Evolutionary conservation across 2,888 invertebrate species (phyloP), one percentile per base, ranked within the genome.

Genomic region (Orthosia incerta): DNA sequence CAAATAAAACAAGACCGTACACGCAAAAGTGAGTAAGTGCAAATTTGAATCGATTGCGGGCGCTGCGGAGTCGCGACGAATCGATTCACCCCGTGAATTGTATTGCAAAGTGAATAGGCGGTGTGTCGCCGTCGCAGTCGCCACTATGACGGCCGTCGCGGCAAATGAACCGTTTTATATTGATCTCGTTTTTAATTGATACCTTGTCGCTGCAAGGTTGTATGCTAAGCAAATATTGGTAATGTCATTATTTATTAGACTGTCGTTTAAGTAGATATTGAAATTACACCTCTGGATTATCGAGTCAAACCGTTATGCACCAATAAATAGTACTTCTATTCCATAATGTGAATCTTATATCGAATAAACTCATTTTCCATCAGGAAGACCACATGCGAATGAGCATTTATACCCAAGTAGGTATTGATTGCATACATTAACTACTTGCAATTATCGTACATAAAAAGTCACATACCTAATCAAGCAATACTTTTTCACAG

Each of bases 161-260:
- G 86, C 89, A 92, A 95, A 92, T 93, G 87, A 88, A 91, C 87
- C 91, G 90, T 84, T 90, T 88, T 87, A 91, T 90, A 89, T 88
- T 91, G 94, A 93, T 95, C 94, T 92, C 91, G 91, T 93, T 95
- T 92, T 91, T 88, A 91, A 93, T 91, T 91, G 87, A 87, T 89
- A 83, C 59, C 71, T 90, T 86, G 81, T 86, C 84, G 87, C 76
- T 79, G 83, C 89, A 91, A 90, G 89, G 89, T 87, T 87, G 81
- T 71, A 69, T 61, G 77, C 69, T 70, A 80, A 78, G 65, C 65
- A 79, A 82, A 71, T 74, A 73, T 74, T 79, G 71, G 64, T 74
- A 84, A 80, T 77, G 63, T 56, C 13, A 81, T 87, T 76, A 72
- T 68, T 87, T 76, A 72, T 68, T 53, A n/a, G 15, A 70, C 63